phyloP scores from a whole-genome alignment of 2,888 invertebrate species.

The Cataglyphis livida region DNA sequence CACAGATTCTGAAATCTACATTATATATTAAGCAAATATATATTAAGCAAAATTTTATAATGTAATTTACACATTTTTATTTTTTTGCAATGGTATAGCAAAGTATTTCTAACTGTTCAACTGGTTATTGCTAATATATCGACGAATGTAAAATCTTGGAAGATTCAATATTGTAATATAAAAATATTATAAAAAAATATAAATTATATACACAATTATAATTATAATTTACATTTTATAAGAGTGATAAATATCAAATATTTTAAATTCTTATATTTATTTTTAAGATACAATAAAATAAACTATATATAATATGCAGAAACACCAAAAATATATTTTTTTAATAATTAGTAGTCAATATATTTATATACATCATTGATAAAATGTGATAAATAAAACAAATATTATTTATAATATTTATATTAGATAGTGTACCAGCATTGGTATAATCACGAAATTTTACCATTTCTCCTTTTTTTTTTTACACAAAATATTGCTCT shows the following conservation, averaged over 20 bases:
- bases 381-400: not conserved
- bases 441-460: not conserved
- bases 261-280: not conserved
- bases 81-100: not conserved
- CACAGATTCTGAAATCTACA: not conserved
- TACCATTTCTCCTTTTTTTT: not conserved
- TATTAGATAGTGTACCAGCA: not conserved
- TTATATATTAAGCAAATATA: not conserved
- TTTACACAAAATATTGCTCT: not conserved
- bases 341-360: not conserved
- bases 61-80: not conserved
- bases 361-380: not conserved
- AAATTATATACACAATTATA: not conserved
- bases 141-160: slow-evolving; percentile 6
- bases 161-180: not conserved
- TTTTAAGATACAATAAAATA: not conserved
- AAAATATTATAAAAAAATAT: not conserved
- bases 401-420: not conserved
- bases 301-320: not conserved
- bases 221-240: not conserved
- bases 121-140: slow-evolving; percentile 7
- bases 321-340: not conserved
- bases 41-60: not conserved
- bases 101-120: not conserved
- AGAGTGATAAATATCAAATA: slow-evolving; percentile 1